Evolutionary conservation across 1,140 invertebrate genomes (phyloP).

Genomic region (Drosophila persimilis): DNA sequence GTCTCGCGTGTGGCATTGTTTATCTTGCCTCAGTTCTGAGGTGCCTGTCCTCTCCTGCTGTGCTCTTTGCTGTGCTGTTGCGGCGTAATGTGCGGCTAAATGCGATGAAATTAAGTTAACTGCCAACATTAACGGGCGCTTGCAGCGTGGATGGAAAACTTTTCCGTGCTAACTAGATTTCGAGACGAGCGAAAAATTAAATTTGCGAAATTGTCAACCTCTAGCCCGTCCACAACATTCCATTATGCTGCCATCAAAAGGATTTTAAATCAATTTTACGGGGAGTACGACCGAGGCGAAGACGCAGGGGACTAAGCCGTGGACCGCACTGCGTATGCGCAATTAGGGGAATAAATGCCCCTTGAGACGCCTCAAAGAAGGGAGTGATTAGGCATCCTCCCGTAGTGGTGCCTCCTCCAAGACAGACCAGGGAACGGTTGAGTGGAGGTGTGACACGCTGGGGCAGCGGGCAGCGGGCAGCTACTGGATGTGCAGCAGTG

Average conservation of each 20-base stretch:
- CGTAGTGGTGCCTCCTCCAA: too few relatives aligned
- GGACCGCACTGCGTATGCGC: too few relatives aligned
- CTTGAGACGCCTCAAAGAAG: too few relatives aligned
- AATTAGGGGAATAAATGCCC: too few relatives aligned
- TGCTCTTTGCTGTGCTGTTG: conserved; percentile 17
- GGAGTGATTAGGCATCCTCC: too few relatives aligned
- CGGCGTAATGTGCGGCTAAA: conserved; percentile 79
- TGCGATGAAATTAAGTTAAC: conserved; percentile 81
- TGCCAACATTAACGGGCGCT: conserved; percentile 74
- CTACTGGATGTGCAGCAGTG: too few relatives aligned
- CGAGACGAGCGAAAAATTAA: too few relatives aligned
- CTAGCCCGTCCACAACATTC: not conserved
- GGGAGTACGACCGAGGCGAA: too few relatives aligned
- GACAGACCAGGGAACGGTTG: too few relatives aligned
- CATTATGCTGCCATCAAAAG: conserved; percentile 41
- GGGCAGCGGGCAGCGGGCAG: not conserved
- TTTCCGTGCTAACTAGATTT: conserved; percentile 30
- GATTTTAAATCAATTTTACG: conserved; percentile 43
- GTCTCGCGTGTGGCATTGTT: conserved; percentile 70
- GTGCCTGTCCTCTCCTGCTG: conserved; percentile 23
- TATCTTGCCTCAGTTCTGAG: conserved; percentile 48
- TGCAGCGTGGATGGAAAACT: conserved; percentile 34
- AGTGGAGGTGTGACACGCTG: conserved; percentile 5
- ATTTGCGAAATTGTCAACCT: not conserved
- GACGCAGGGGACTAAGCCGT: too few relatives aligned